These are phyloP conservation scores for Oscheius myriophilus DNA, from an alignment of 2,888 invertebrate genomes.

Conservation along the genomic window DNA sequence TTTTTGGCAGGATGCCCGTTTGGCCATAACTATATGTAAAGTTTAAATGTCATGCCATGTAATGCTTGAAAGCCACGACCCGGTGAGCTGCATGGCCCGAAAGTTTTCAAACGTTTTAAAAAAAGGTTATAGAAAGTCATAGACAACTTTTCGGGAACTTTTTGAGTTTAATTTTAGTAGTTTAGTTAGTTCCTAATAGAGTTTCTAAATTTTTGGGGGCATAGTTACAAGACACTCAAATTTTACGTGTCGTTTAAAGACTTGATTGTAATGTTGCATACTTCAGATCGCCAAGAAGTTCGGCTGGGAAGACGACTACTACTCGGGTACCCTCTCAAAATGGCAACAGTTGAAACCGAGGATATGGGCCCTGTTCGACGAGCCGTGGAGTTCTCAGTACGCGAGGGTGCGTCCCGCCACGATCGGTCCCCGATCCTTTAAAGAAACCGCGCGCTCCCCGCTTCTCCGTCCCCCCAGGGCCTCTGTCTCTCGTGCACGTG, in stretches of 20 bases:
- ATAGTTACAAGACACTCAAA: background rate
- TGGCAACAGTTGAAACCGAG: conserved; percentile 92
- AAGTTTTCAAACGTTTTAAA: too few relatives aligned
- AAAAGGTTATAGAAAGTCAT: too few relatives aligned
- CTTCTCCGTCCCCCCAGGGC: too few relatives aligned
- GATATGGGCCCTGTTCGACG: conserved; percentile 98
- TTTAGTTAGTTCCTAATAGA: too few relatives aligned
- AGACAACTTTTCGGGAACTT: too few relatives aligned
- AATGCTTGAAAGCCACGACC: too few relatives aligned
- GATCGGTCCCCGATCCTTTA: background rate
- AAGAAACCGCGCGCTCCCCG: background rate
- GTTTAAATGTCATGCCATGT: too few relatives aligned
- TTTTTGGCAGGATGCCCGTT: too few relatives aligned
- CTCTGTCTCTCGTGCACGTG: conserved; percentile 17
- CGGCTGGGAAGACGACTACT: conserved; percentile 94
- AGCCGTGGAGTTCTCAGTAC: conserved; percentile 95
- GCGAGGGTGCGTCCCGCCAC: conserved; percentile 74
- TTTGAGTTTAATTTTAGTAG: too few relatives aligned
- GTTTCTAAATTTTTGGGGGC: background rate
- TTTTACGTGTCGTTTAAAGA: background rate
- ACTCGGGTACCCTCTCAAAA: conserved; percentile 72
- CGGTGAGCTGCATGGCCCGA: too few relatives aligned
- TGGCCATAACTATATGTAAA: too few relatives aligned
- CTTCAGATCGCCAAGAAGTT: conserved; percentile 77
- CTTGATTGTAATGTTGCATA: background rate